Conservation (phyloP, 92 coral and sea anemone genomes). For the Porites divaricata region DNA sequence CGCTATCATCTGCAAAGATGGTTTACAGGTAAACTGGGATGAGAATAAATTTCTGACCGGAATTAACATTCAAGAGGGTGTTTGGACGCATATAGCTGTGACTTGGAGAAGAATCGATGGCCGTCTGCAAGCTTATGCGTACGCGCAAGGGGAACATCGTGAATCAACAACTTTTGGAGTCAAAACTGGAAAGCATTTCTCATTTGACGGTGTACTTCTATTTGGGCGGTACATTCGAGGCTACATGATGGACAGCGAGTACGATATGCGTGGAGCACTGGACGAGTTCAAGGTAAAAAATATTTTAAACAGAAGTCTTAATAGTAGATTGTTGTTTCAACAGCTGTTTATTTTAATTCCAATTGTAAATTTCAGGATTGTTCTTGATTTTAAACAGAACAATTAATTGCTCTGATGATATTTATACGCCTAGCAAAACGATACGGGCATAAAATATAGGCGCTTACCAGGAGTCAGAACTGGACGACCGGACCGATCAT, state of each 20-base stretch:
- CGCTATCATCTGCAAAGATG: slow-evolving; percentile 71
- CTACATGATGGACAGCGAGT: slow-evolving; percentile 51
- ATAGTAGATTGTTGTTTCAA: background rate
- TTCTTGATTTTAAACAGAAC: no score
- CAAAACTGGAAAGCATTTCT: slow-evolving; percentile 66
- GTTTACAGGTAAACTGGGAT: slow-evolving; percentile 69
- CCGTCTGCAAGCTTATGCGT: slow-evolving; percentile 67
- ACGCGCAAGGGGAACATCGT: slow-evolving; percentile 34
- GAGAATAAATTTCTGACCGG: slow-evolving; percentile 56
- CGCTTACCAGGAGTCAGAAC: no score
- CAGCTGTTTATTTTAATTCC: background rate
- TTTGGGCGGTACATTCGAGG: slow-evolving; percentile 79
- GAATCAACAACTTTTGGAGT: slow-evolving; percentile 69
- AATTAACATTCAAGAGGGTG: slow-evolving; percentile 68
- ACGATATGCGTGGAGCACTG: slow-evolving; percentile 76
- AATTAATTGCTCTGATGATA: no score
- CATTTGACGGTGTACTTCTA: slow-evolving; percentile 68
- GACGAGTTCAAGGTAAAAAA: slow-evolving; percentile 56
- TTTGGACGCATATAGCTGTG: slow-evolving; percentile 88
- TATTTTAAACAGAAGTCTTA: background rate
- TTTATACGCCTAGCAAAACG: no score
- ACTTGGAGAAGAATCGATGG: slow-evolving; percentile 96
- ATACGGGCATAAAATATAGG: no score
- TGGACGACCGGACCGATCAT: no score
- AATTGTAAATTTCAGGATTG: no score